Evolutionary conservation across 2,888 invertebrate genomes (phyloP), one percentile per base, ranked within the genome.

Genomic region (Mythimna pallens): DNA sequence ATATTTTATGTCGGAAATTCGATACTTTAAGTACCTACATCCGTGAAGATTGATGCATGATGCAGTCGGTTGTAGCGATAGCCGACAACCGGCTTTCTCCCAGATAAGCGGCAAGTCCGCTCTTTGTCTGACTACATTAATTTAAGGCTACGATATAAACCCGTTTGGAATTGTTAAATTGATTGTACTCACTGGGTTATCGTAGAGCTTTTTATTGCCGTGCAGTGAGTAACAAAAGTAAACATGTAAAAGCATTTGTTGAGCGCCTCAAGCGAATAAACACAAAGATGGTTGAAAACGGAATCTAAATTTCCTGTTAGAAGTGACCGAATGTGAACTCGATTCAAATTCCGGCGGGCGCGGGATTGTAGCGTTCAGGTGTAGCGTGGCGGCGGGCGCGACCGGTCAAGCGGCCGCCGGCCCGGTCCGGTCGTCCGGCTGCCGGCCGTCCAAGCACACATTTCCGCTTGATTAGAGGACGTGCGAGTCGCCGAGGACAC

Each of bases 381-480:
- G 89, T 83, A 81, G 69, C 65, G 70, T 65, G 69, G 70, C 40
- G 54, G 59, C 65, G 79, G 75, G 74, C 66, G 70, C 68, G 78
- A 79, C 76, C 71, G 79, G 78, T 78, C 73, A 76, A 63, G 70
- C 80, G 78, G 70, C 67, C 79, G 76, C 76, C 78, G 86, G 86
- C 85, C 87, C 88, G 83, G 79, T 22, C 88, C 89, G 89, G 87
- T 86, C 83, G 89, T 78, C 87, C 88, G 89, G 88, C 88, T 88
- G 84, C 84, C 91, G 91, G 87, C 87, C 92, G 92, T 89, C 90
- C 90, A 89, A 94, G 93, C 93, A 93, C 94, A 94, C 89, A 93
- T 94, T 95, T 95, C 94, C 94, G 93, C 93, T 94, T 95, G 96
- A 96, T 95, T 95, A 95, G 94, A 94, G 92, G 88, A 89, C 91